Percentiles rank a stretch among this genome's conserved stretches.
Evolutionary conservation across 2,797 vertebrate genomes (phyloP).

Genomic region (Chelon labrosus): DNA sequence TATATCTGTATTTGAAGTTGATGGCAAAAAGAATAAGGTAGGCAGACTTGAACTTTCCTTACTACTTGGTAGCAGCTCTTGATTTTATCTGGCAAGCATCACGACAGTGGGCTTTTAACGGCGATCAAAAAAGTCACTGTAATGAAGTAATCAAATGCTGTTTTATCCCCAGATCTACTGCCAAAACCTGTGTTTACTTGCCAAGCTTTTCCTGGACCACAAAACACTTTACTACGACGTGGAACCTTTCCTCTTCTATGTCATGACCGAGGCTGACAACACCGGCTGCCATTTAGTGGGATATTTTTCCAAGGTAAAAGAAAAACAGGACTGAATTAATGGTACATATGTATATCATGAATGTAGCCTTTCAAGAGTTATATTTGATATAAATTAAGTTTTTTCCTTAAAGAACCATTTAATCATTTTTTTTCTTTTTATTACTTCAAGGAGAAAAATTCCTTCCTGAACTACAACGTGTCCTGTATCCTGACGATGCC

Average conservation of each 20-base stretch:
- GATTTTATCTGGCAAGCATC: neutral
- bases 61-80: too few species aligned
- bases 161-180: slow-evolving; percentile 92
- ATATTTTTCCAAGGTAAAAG: slow-evolving; percentile 97
- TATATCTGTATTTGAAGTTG: slow-evolving; percentile 98
- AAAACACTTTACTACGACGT: slow-evolving; percentile 99
- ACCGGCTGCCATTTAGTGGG: slow-evolving; percentile 98
- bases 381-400: neutral
- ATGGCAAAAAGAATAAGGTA: slow-evolving; percentile 99
- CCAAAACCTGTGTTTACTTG: slow-evolving; percentile 98
- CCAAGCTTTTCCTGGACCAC: slow-evolving; percentile 98
- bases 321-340: neutral
- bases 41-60: neutral
- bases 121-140: neutral
- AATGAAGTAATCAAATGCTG: neutral
- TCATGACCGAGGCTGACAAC: slow-evolving; percentile 99
- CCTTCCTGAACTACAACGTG: slow-evolving; percentile 98
- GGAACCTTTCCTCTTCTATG: slow-evolving; percentile 98
- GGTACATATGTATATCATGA: neutral
- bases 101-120: neutral
- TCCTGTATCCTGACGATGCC: slow-evolving; percentile 99
- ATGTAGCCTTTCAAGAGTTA: too few species aligned
- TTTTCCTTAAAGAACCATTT: neutral
- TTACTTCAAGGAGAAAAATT: slow-evolving; percentile 93
- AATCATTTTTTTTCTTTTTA: slow-evolving; percentile 10